These are phyloP conservation scores for Pristionchus entomophagus DNA, from an alignment of 2,888 invertebrate species.

Conservation along the genomic window DNA sequence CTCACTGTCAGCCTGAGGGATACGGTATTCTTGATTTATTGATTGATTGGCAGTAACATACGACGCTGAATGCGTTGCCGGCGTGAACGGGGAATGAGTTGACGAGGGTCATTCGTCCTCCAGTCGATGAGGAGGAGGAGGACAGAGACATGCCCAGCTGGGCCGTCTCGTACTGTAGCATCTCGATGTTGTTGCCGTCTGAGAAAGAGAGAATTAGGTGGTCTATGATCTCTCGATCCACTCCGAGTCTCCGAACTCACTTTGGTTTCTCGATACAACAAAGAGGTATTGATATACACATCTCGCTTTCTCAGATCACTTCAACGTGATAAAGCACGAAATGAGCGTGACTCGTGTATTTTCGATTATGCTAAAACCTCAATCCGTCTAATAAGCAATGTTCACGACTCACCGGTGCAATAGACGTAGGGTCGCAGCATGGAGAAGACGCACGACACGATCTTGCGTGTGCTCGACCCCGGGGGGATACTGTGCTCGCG, in stretches of 20 bases:
- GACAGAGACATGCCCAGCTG: not conserved
- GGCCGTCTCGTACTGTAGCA: constrained; percentile 33
- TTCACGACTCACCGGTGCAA: constrained; percentile 21
- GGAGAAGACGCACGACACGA: not conserved
- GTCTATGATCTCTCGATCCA: not conserved
- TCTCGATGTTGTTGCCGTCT: constrained; percentile 45
- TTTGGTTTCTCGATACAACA: too few relatives aligned
- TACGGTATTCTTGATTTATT: too few relatives aligned
- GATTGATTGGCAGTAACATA: not conserved
- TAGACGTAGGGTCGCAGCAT: constrained; percentile 42
- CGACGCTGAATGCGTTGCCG: constrained; percentile 37
- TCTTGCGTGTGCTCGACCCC: not conserved
- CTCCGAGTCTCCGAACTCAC: too few relatives aligned
- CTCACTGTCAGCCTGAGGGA: too few relatives aligned
- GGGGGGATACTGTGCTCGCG: not conserved
- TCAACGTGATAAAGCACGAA: too few relatives aligned
- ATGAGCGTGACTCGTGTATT: too few relatives aligned
- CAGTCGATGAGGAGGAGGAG: not conserved
- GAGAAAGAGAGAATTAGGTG: not conserved
- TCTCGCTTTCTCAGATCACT: too few relatives aligned
- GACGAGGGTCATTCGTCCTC: not conserved
- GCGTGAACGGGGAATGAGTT: constrained; percentile 40
- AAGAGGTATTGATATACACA: too few relatives aligned
- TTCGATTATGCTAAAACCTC: not conserved
- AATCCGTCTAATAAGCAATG: not conserved